phyloP scores from a whole-genome alignment of 2,113 vertebrate genomes.

The Promerops cafer region DNA sequence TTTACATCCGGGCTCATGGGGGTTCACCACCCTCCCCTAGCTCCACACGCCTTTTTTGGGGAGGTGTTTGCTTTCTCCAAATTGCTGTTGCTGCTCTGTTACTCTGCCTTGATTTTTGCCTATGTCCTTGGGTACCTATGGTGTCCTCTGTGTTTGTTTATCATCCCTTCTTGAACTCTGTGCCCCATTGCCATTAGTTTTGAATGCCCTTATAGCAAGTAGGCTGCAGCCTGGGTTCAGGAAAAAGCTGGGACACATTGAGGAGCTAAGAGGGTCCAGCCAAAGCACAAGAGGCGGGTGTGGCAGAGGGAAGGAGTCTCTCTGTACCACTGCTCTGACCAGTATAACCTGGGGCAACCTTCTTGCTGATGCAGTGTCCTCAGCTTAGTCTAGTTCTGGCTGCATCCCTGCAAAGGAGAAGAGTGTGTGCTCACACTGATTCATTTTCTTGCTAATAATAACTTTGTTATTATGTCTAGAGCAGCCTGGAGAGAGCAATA shows the following conservation, averaged over 20 bases:
- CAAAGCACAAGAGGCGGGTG: neutral
- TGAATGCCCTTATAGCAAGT: neutral
- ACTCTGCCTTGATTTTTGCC: neutral
- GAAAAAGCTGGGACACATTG: neutral
- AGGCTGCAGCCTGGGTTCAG: neutral
- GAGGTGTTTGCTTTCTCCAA: neutral
- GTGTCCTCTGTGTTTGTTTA: neutral
- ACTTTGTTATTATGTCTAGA: slow-evolving; percentile 19
- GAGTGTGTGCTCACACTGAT: neutral
- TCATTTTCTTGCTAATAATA: slow-evolving; percentile 7
- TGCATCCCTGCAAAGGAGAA: neutral
- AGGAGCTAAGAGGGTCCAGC: neutral
- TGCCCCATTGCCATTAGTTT: neutral
- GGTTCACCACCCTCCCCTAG: accelerated
- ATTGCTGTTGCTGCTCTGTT: neutral
- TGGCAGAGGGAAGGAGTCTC: neutral
- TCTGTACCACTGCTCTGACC: neutral
- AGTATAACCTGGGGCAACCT: neutral
- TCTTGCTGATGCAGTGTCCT: neutral
- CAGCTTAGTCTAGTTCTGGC: neutral
- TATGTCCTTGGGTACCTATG: accelerated
- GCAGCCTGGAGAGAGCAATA: neutral
- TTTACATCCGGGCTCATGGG: neutral
- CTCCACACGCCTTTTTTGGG: neutral
- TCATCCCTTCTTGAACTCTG: neutral